Evolutionary conservation across 2,797 vertebrate species (phyloP).

Genomic region (Phalanger gymnotis): DNA sequence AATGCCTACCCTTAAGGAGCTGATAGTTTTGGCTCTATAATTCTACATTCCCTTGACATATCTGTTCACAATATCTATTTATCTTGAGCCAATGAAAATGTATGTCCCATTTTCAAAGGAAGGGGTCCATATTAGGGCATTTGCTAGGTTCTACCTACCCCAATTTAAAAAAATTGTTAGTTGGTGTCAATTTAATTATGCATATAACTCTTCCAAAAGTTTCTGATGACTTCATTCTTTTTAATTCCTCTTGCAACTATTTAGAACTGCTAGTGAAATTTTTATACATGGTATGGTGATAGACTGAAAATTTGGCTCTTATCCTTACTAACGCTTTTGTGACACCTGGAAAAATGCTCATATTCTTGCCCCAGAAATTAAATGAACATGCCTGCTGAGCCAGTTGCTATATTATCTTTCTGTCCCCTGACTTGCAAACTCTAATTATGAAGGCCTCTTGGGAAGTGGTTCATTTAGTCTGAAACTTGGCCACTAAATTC

Average conservation of each 20-base stretch:
- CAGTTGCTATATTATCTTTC: constrained; percentile 49
- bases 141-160: constrained; percentile 37
- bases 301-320: constrained; percentile 58
- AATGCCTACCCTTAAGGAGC: background rate
- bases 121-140: constrained; percentile 53
- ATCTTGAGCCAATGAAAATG: background rate
- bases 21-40: background rate
- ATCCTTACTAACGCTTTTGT: constrained; percentile 38
- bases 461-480: constrained; percentile 58
- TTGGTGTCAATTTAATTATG: constrained; percentile 59
- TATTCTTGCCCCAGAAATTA: constrained; percentile 62
- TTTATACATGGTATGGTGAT: constrained; percentile 26
- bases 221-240: constrained; percentile 61
- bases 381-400: constrained; percentile 36
- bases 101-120: constrained; percentile 52
- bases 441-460: constrained; percentile 51
- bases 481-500: constrained; percentile 56
- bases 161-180: constrained; percentile 63
- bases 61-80: background rate
- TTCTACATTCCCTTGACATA: background rate
- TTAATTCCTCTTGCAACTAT: constrained; percentile 21
- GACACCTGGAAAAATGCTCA: constrained; percentile 37
- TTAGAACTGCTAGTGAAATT: constrained; percentile 26
- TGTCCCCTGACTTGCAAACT: constrained; percentile 43
- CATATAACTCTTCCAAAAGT: constrained; percentile 58